Base-by-base conservation (phyloP, 2,888 invertebrate genomes). In the Pseudeuparius sepicola region DNA sequence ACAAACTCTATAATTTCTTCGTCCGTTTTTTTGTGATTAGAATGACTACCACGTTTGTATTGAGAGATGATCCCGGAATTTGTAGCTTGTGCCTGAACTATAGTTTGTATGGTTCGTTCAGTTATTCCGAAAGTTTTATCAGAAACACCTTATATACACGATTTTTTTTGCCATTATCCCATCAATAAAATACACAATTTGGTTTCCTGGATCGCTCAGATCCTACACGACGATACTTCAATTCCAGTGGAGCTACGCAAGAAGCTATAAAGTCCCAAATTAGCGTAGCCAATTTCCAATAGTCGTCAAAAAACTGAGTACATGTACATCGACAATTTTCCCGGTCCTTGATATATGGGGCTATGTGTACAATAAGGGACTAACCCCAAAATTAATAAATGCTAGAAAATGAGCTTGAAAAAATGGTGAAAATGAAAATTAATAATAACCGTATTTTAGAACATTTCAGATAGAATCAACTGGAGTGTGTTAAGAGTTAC, bases 31-130 rank as follows among this genome's bases (percentile, higher is more conserved):
- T 40, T 44, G 31, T 47, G 51, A 13, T 49, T 47, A 4, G 40
- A 42, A 39, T 50, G 50, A 32, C 44, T 48, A 16, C 50, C 51
- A 41, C 51, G 39, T 31, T 39, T 41, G 16, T 48, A 44, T 33
- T 34, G 28, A 34, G 41, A 40, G 25, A 34, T 34, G 33, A 48
- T 37, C 29, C 45, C 48, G 31, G 30, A 36, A 29, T 40, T 43
- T 36, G 28, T 44, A 24, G 29, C 28, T 36, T 37, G 43, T 12
- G 39, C 33, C 31, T 37, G 15, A 36, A 47, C 41, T 31, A 45
- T 42, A 20, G 46, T 45, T 24, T 44, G 39, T 14, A 46, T 36
- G 11, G 42, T 31, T 33, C 45, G 39, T 32, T 44, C 40, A 15
- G 33, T 38, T 32, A 48, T 48, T 24, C 38, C 44, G 10, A 49